phyloP scores from a whole-genome alignment of 64 coral and sea anemone species.

The Actinia equina region DNA sequence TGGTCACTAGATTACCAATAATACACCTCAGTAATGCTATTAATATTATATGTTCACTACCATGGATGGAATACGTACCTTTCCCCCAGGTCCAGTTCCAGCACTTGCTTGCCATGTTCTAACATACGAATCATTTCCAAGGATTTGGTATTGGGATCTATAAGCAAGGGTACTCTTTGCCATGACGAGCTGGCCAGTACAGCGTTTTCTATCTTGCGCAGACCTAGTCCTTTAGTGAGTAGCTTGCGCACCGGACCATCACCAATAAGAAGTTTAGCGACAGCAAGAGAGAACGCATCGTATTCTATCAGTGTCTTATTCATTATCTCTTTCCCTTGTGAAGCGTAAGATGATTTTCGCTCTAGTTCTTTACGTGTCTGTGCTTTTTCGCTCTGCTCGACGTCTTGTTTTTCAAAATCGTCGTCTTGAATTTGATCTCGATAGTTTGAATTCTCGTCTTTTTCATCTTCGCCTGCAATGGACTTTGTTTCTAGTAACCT shows the following conservation, averaged over 20 bases:
- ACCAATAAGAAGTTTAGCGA: conserved; percentile 80
- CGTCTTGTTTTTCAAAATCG: conserved; percentile 41
- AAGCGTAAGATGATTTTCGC: background rate
- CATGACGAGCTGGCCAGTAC: conserved; percentile 75
- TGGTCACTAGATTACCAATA: conserved; percentile 46
- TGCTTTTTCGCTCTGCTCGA: conserved; percentile 29
- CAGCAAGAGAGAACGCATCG: conserved; percentile 66
- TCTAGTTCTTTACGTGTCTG: background rate
- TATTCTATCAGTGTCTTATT: conserved; percentile 66
- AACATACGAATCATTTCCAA: conserved; percentile 80
- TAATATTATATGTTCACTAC: background rate
- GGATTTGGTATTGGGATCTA: conserved; percentile 80
- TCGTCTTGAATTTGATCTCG: background rate
- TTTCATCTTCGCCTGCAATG: conserved; percentile 15
- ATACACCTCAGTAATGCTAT: background rate
- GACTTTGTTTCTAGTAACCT: too few species aligned
- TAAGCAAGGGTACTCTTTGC: conserved; percentile 78
- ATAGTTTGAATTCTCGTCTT: conserved; percentile 9
- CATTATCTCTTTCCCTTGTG: conserved; percentile 22
- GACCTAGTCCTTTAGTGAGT: conserved; percentile 80
- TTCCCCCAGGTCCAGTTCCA: conserved; percentile 87
- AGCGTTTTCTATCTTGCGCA: conserved; percentile 86
- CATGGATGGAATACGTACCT: conserved; percentile 27
- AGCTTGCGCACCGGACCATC: conserved; percentile 74
- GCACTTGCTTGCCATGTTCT: conserved; percentile 56